Conservation (phyloP, 1,140 invertebrate genomes). For the Melipona quadrifasciata region DNA sequence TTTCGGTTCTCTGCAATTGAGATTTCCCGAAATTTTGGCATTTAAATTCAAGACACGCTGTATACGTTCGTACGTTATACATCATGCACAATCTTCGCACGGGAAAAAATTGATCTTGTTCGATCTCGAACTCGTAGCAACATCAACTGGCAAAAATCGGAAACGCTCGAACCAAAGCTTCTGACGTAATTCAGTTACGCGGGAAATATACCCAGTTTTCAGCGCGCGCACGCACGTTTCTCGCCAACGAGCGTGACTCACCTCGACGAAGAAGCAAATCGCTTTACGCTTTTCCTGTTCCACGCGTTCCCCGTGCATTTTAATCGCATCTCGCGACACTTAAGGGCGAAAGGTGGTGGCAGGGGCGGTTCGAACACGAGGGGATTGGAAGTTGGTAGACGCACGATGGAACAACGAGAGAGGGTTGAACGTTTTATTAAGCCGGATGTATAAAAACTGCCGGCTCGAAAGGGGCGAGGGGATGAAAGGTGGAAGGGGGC, state of each 20-base stretch:
- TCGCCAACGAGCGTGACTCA: not conserved
- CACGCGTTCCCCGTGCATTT: not conserved
- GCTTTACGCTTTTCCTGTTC: not conserved
- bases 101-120: no score
- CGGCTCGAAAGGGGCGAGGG: conserved; percentile 5
- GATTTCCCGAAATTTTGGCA: no score
- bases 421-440: conserved; percentile 58
- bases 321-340: not conserved
- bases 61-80: no score
- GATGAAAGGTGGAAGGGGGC: not conserved
- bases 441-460: conserved; percentile 54
- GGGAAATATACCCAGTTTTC: not conserved
- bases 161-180: no score
- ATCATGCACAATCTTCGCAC: no score
- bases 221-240: no score
- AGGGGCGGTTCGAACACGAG: not conserved
- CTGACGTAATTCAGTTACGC: not conserved
- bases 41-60: no score
- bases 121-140: no score
- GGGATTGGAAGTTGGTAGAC: not conserved
- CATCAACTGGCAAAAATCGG: not conserved
- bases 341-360: not conserved
- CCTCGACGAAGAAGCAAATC: not conserved
- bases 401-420: conserved; percentile 21
- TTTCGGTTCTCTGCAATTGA: no score